These are phyloP conservation scores for Ascaphus truei DNA, from an alignment of 2,113 vertebrate genomes.

Conservation along the genomic window DNA sequence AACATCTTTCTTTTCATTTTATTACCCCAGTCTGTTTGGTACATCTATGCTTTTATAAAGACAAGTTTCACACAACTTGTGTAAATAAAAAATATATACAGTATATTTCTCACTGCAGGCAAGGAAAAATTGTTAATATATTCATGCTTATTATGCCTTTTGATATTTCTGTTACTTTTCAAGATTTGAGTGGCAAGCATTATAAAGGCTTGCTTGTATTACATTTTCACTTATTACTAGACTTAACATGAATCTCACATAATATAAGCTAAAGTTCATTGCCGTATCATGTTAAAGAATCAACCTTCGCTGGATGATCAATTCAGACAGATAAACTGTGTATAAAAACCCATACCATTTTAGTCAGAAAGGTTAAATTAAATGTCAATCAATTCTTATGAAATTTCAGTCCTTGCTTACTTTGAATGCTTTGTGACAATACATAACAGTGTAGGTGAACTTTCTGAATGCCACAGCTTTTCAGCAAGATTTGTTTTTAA, in stretches of 20 bases:
- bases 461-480: constrained; percentile 35
- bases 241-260: constrained; percentile 35
- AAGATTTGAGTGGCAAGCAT: constrained; percentile 16
- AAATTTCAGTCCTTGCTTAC: constrained; percentile 31
- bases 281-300: constrained; percentile 27
- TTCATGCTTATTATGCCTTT: constrained; percentile 10
- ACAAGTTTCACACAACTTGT: neutral
- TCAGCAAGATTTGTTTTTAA: constrained; percentile 34
- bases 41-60: constrained; percentile 7
- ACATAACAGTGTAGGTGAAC: constrained; percentile 34
- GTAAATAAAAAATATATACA: constrained; percentile 17
- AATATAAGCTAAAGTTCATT: constrained; percentile 35
- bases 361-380: constrained; percentile 38
- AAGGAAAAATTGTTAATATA: constrained; percentile 8
- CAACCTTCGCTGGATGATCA: constrained; percentile 27
- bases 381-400: constrained; percentile 37
- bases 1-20: neutral
- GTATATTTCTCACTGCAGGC: neutral
- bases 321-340: constrained; percentile 36
- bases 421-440: constrained; percentile 33
- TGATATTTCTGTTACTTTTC: constrained; percentile 16
- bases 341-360: constrained; percentile 34
- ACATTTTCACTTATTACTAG: constrained; percentile 27
- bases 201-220: constrained; percentile 16
- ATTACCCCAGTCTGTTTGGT: neutral